These are phyloP conservation scores for Tetrapedia diversipes DNA, from an alignment of 2,888 invertebrate species.

Conservation along the genomic window DNA sequence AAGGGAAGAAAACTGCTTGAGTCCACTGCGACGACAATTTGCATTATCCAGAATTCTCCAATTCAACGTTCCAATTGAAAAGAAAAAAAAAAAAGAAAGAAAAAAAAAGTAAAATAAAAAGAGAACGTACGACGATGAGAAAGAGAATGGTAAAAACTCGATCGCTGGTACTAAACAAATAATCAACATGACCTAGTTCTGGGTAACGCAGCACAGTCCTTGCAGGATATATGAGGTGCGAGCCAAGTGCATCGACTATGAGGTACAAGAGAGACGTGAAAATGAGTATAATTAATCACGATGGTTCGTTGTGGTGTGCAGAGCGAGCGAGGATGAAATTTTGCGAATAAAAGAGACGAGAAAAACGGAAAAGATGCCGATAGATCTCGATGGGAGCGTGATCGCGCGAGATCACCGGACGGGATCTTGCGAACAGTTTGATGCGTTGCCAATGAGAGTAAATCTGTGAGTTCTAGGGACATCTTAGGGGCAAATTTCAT, in stretches of 20 bases:
- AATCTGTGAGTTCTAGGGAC: neutral
- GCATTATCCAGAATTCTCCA: constrained; percentile 67
- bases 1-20: constrained; percentile 70
- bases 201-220: constrained; percentile 71
- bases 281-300: constrained; percentile 70
- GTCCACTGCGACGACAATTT: constrained; percentile 72
- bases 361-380: neutral
- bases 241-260: constrained; percentile 73
- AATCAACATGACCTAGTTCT: constrained; percentile 44
- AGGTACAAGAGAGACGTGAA: constrained; percentile 65
- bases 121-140: no score
- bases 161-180: no score
- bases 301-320: constrained; percentile 57
- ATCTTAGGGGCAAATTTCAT: constrained; percentile 39
- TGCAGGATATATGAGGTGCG: constrained; percentile 74
- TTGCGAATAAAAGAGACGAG: neutral
- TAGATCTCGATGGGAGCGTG: neutral
- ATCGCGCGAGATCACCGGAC: neutral
- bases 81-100: neutral
- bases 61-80: neutral
- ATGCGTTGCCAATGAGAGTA: neutral
- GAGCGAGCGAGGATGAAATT: constrained; percentile 68
- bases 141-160: no score
- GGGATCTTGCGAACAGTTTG: neutral
- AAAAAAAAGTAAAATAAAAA: neutral